Base-by-base conservation (phyloP, 1,140 invertebrate genomes). In the Drosophila sp. region DNA sequence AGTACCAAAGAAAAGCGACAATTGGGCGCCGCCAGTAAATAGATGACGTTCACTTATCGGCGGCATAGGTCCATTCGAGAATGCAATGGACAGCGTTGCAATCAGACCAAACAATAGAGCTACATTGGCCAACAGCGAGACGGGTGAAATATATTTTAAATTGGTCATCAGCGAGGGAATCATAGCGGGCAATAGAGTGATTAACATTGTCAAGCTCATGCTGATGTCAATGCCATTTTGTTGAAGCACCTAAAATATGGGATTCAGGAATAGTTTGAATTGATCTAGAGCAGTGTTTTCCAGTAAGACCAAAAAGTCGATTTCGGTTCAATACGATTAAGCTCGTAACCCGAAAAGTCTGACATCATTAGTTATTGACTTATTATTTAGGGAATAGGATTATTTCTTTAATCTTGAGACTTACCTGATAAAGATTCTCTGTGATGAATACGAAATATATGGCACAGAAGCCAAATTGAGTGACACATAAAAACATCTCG, bases 391-490 rank as follows among this genome's bases (percentile, higher is more conserved):
- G 17, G 17, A 17, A 17, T 17, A 17, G 17, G 17, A 17, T 17
- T 17, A 17, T 17, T 17, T 17, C 17, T 55, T 55, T 60, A 11
- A 5, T 72, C 76, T 17, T 17, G 17, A 17, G 17, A 17, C 17
- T 75, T 17, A 96, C 96, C 94, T 96, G 94, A 91, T 96, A 93
- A 35, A 97, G 91, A 92, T 96, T 98, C 54, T 95, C 95, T 4
- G 97, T 95, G 79, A 98, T 96, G 92, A 98, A 99, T 17, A 98
- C 96, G 91, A 98, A 96, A 93, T 98, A 99, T 2, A 98, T 96
- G 92, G 97, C 98, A 92, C 98, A 98, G 93, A 99, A 98, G 72
- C 98, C 98, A 55, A 98, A 94, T 93, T 99, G 98, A n/a, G 97
- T 98, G 60, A 98, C 93, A 91, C 97, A 96, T 54, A 99, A 93